Evolutionary conservation across 2,113 vertebrate species (phyloP).

Genomic region (Paralichthys olivaceus): DNA sequence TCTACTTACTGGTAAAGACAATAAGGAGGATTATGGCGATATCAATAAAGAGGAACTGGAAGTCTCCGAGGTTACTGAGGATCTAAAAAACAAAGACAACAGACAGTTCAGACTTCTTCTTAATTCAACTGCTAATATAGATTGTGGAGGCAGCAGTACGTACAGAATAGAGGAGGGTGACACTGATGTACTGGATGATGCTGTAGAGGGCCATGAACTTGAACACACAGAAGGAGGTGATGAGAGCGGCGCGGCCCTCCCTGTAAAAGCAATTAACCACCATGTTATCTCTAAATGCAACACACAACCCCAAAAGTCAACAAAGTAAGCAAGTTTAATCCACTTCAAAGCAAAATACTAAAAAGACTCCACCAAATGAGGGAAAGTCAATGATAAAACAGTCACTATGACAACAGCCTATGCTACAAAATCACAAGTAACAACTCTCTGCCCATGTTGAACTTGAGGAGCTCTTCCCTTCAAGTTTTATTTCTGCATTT

Average conservation of each 20-base stretch:
- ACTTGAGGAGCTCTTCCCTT: not conserved
- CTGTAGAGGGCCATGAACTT: constrained; percentile 99
- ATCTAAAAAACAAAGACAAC: constrained; percentile 81
- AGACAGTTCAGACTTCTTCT: not conserved
- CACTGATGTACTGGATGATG: constrained; percentile 98
- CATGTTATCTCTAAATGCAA: not conserved
- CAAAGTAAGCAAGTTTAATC: not conserved
- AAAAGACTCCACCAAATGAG: not conserved
- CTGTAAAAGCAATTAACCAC: constrained; percentile 77
- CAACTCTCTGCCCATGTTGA: not conserved
- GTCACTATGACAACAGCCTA: not conserved
- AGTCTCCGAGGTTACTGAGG: constrained; percentile 95
- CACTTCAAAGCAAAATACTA: not conserved
- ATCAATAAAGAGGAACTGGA: constrained; percentile 99
- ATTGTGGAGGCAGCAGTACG: constrained; percentile 60
- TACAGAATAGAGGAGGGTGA: constrained; percentile 96
- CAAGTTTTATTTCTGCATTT: not conserved
- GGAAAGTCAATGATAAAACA: not conserved
- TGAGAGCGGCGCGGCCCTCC: constrained; percentile 96
- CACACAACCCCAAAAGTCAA: not conserved
- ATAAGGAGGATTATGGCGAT: constrained; percentile 95
- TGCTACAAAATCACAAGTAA: no score
- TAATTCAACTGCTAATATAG: not conserved
- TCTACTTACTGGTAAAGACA: constrained; percentile 96
- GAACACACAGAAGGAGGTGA: constrained; percentile 99